Evolutionary conservation across 2,113 vertebrate species (phyloP), one percentile per base, ranked within the genome.

Genomic region (Myodes glareolus): DNA sequence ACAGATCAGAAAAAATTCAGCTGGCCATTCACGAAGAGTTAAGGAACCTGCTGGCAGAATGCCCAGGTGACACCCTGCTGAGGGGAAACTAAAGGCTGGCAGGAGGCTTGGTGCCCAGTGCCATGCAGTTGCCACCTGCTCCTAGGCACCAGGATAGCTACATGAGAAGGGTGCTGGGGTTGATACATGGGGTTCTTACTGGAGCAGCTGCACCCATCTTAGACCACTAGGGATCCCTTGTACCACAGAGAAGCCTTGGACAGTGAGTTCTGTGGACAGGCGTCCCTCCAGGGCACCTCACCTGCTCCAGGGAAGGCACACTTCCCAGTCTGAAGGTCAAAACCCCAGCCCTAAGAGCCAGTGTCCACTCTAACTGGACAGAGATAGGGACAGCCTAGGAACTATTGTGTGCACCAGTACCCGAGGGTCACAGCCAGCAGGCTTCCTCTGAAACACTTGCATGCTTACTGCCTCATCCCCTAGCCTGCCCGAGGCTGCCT

Each of bases 301-400:
- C 27, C 70, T 55, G 82, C 39, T 58, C 23, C 3, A 16, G 68
- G 86, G 52, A 65, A 88, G n/a, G 5, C 2, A 0, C 0, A 3
- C 78, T 31, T 90, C 73, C 11, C 0, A 3, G 0, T 39, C 52
- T 45, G 45, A 58, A 72, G 42, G n/a, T 4, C 21, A 1, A 0
- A 58, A 63, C 1, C 13, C 27, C 31, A 16, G 50, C 3, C 0
- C 4, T 12, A 7, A 0, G 5, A 65, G 52, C 10, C 42, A 6
- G 47, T n/a, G 36, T 9, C 42, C 77, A 85, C 5, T 68, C 78
- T 45, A 27, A 52, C 1, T 82, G 42, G 45, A 8, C 2, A 52
- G 61, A 50, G 7, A 14, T 16, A 29, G 52, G 61, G 55, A 55
- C 21, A 55, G 10, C 90, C 27, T 14, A 80, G 58, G 39, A 36